Evolutionary conservation across 2,113 vertebrate species (phyloP), one percentile per base, ranked within the genome.

Genomic region (Pterocles burchelli): DNA sequence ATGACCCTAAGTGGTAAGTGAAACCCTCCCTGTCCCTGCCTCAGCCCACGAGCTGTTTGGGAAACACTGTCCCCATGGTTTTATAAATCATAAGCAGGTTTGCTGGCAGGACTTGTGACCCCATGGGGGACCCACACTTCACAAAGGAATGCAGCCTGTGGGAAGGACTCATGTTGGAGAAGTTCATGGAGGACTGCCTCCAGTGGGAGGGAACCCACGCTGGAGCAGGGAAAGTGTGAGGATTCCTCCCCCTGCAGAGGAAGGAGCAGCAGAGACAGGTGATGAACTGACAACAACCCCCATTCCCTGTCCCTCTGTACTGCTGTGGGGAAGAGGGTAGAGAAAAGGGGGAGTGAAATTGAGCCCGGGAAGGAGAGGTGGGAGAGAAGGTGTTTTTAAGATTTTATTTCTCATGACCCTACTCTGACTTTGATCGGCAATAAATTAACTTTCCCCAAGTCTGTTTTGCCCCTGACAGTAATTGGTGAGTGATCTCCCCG

Each of bases 161-260:
- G 34, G 29, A 93, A 59, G 9, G 34, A 77, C 21, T 9, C 6
- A 8, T 0, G 1, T 1, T 45, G n/a, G 2, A 70, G 31, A 57
- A 54, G 17, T 16, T 24, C 1, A 1, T 6, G 14, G 22, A 88
- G 12, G 7, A 61, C 22, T 21, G 33, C 41, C 18, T 36, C 16
- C 11, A 0, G 0, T 19, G 29, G 13, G 46, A 83, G 18, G 17
- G 21, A 48, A 3, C 6, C 66, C 36, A 54, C 0, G 0, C 48
- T 41, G 19, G 16, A 55, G 13, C 8, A 31, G 6, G 2, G 29
- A 1, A 33, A 52, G 17, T 41, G 13, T 41, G 41, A 41, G 41
- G 11, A 41, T 5, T 41, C 41, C 41, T 41, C 41, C 41, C 41
- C 41, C 41, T 41, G 41, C 41, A 6, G 41, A 41, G 41, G 41